Evolutionary conservation across 2,797 vertebrate genomes (phyloP), one percentile per base, ranked within the genome.

Genomic region (Xiphorhynchus erythropygius): DNA sequence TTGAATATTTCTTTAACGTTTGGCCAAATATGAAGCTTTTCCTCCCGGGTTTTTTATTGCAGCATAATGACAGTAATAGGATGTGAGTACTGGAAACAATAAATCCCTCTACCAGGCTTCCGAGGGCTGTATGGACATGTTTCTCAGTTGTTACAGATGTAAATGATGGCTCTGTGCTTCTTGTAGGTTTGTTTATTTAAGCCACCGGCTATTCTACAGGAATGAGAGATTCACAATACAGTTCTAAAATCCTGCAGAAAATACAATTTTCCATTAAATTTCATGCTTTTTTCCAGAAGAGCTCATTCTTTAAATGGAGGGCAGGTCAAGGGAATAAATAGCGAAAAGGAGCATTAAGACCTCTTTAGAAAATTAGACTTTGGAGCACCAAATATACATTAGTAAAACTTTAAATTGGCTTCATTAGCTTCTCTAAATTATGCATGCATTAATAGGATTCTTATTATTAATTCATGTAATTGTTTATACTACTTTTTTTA

Each of bases 401-500:
- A 94, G 63, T 62, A 78, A 94, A 97, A 96, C 64, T 97, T 97
- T 78, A 88, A 91, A 88, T 73, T 86, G 52, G 18, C 56, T 93
- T 96, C 70, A 94, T 95, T 97, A 94, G 57, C 83, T 67, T 88
- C 41, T 87, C 63, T 95, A 84, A 92, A 95, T 96, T 93, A 91
- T 79, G 60, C 57, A 90, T 77, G 32, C 68, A 84, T 93, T 94
- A 94, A 93, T 75, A 92, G 60, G 59, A 67, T 76, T 69, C 93
- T 92, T 59, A 94, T 85, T 96, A 96, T 96, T 91, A 89, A 90
- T 93, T 97, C 95, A 94, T 97, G 94, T 92, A 97, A 96, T 92
- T 94, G 90, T 94, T 97, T 96, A 96, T 90, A 95, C 93, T 92
- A 46, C 14, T 59, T 75, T 87, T 92, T 92, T 93, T 77, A 94